A percentile compares a stretch with the other conserved stretches of the same genome.
Conservation (phyloP, 1,140 invertebrate genomes). For the Pygmarrhopalites habei region DNA sequence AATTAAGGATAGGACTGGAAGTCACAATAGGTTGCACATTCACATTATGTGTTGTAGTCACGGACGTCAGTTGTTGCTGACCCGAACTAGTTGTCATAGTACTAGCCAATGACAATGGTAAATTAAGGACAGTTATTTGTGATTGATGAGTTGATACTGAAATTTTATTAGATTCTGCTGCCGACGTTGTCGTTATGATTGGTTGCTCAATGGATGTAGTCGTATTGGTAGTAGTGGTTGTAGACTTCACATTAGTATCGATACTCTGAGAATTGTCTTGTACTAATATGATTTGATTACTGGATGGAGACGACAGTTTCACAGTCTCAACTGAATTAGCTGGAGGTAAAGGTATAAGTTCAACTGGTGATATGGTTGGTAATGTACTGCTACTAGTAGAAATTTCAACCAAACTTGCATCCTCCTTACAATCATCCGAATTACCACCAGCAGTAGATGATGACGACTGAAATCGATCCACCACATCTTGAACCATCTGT, state of each 20-base stretch:
- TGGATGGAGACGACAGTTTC: too few species aligned
- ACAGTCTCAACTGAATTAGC: too few species aligned
- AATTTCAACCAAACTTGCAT: too few species aligned
- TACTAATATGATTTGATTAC: too few species aligned
- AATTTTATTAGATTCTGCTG: background rate
- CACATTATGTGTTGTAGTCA: background rate
- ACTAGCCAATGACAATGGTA: background rate
- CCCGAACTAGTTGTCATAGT: background rate
- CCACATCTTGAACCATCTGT: conserved; percentile 37
- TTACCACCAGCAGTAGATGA: background rate
- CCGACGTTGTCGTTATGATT: conserved; percentile 5
- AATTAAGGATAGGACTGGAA: conserved; percentile 10
- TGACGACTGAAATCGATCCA: conserved; percentile 30
- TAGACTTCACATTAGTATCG: background rate
- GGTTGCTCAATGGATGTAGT: conserved; percentile 6
- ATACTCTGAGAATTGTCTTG: too few species aligned
- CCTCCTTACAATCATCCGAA: too few species aligned
- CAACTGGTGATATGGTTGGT: too few species aligned
- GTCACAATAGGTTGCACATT: conserved; percentile 20
- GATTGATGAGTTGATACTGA: background rate
- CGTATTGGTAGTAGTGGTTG: conserved; percentile 5
- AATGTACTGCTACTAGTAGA: too few species aligned
- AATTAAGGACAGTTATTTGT: background rate
- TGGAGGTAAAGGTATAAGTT: too few species aligned
- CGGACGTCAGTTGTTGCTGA: background rate